phyloP scores from a whole-genome alignment of 2,888 invertebrate genomes.

The Falcaria lacertinaria region DNA sequence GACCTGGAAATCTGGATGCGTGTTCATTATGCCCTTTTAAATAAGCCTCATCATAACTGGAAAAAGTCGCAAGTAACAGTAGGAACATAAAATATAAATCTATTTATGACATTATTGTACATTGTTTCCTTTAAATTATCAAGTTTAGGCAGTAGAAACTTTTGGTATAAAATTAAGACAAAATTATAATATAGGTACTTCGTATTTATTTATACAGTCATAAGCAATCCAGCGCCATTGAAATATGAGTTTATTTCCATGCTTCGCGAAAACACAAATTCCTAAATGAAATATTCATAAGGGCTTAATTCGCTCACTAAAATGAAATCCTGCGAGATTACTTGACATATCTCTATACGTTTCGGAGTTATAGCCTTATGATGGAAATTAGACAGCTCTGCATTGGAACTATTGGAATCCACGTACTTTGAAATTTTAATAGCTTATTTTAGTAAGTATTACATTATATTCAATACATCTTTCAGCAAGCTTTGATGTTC shows the following conservation, averaged over 20 bases:
- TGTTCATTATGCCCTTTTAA: too few relatives aligned
- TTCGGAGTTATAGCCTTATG: background rate
- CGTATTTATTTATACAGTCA: slow-evolving; percentile 2
- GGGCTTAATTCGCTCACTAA: slow-evolving; percentile 41
- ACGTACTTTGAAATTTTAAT: background rate
- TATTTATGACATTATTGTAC: too few relatives aligned
- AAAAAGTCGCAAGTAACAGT: too few relatives aligned
- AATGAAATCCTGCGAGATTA: slow-evolving; percentile 45
- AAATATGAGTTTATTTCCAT: slow-evolving; percentile 27
- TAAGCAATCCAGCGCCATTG: slow-evolving; percentile 3
- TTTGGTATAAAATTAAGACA: background rate
- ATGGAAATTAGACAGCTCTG: background rate
- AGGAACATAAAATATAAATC: too few relatives aligned
- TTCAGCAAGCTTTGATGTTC: too few relatives aligned
- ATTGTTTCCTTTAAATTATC: too few relatives aligned
- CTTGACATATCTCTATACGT: slow-evolving; percentile 24
- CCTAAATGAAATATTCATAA: slow-evolving; percentile 47
- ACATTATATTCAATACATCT: too few relatives aligned
- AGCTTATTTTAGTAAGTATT: background rate
- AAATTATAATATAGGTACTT: background rate
- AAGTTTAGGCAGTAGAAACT: too few relatives aligned
- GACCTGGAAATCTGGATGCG: too few relatives aligned
- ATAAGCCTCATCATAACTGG: too few relatives aligned
- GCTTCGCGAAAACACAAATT: slow-evolving; percentile 27
- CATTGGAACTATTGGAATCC: background rate